Evolutionary conservation across 2,888 invertebrate genomes (phyloP).

Genomic region (Noctua janthina): DNA sequence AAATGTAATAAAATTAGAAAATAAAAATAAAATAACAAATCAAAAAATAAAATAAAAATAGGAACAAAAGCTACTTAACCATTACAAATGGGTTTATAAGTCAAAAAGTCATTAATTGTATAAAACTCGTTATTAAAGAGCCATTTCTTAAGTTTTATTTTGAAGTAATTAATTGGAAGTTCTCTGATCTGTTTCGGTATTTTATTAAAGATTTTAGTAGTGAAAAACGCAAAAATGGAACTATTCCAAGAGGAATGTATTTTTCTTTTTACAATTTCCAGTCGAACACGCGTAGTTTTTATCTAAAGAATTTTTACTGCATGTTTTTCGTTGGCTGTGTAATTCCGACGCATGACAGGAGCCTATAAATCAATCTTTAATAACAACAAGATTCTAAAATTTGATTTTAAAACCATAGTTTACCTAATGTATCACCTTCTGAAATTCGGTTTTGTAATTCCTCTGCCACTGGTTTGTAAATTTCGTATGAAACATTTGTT

Average conservation of each 20-base stretch:
- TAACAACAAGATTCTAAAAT: neutral
- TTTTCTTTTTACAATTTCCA: neutral
- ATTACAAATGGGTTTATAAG: too few species aligned
- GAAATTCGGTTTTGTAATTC: neutral
- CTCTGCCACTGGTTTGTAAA: neutral
- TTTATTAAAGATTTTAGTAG: too few species aligned
- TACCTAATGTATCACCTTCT: neutral
- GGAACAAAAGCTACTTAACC: too few species aligned
- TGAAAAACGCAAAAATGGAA: too few species aligned
- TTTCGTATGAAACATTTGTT: constrained; percentile 1
- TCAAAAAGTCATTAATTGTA: too few species aligned
- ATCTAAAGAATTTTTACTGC: neutral
- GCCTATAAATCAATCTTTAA: neutral
- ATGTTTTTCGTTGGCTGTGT: neutral
- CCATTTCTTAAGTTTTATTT: too few species aligned
- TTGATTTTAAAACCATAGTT: neutral
- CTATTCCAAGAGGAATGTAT: neutral
- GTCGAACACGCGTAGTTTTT: neutral
- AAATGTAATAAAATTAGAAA: too few species aligned
- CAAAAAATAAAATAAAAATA: too few species aligned
- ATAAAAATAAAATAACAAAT: too few species aligned
- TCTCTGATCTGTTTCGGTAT: too few species aligned
- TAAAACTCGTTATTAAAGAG: too few species aligned
- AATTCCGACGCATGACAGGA: neutral
- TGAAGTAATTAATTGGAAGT: too few species aligned